Evolutionary conservation across 1,140 invertebrate species (phyloP).

Genomic region (Aleiodes sp.): DNA sequence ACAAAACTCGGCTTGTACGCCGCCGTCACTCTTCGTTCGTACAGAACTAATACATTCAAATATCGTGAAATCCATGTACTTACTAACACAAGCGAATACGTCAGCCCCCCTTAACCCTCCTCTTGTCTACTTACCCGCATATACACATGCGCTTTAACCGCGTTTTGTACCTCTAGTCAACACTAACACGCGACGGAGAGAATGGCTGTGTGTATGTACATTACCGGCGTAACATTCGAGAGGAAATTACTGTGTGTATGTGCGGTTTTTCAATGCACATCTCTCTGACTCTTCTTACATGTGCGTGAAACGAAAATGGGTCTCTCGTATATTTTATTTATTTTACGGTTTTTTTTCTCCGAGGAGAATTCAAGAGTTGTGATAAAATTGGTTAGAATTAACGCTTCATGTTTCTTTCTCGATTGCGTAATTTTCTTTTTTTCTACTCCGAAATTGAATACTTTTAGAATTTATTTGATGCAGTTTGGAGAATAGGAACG

Average conservation of each 20-base stretch:
- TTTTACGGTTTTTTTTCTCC: neutral
- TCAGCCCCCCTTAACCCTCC: neutral
- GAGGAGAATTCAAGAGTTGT: too few relatives aligned
- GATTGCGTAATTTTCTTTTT: too few relatives aligned
- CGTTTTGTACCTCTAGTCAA: neutral
- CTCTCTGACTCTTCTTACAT: too few relatives aligned
- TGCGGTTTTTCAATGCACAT: too few relatives aligned
- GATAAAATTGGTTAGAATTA: too few relatives aligned
- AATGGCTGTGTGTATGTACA: neutral
- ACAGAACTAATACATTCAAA: slow-evolving; percentile 19
- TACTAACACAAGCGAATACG: neutral
- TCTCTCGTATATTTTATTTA: neutral
- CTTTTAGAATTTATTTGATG: neutral
- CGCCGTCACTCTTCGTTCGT: slow-evolving; percentile 21
- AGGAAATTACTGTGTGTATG: too few relatives aligned
- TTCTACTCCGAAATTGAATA: too few relatives aligned
- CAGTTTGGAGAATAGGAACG: neutral
- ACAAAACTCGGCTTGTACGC: slow-evolving; percentile 27
- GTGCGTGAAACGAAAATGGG: too few relatives aligned
- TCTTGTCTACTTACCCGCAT: neutral
- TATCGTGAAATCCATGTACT: neutral
- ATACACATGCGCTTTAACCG: slow-evolving; percentile 7
- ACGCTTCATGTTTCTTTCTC: too few relatives aligned
- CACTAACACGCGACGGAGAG: neutral
- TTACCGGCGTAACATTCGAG: too few relatives aligned